Percentiles rank a stretch among this genome's conserved stretches.
Evolutionary conservation across 2,797 vertebrate genomes (phyloP).

Genomic region (Oryzias dopingdopingensis): DNA sequence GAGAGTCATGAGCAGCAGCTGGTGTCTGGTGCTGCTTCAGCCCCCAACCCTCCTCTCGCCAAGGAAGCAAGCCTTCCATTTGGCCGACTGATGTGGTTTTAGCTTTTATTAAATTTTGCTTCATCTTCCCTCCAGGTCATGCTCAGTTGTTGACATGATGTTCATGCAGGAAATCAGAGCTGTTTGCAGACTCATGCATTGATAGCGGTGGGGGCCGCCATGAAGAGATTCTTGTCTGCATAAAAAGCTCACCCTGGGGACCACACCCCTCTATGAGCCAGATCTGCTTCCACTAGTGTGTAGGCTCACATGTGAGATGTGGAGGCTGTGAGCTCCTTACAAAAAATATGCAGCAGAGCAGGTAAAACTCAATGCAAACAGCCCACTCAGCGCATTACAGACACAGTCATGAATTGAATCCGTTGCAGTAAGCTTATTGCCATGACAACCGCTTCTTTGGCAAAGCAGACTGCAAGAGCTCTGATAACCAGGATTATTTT

Average conservation of each 20-base stretch:
- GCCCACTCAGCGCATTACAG: conserved; percentile 72
- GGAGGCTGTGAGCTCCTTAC: conserved; percentile 27
- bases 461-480: conserved; percentile 52
- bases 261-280: conserved; percentile 52
- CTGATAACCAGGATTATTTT: conserved; percentile 40
- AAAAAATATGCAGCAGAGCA: conserved; percentile 39
- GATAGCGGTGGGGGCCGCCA: conserved; percentile 4
- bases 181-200: conserved; percentile 11
- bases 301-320: background rate
- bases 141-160: conserved; percentile 65
- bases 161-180: conserved; percentile 16
- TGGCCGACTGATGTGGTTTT: conserved; percentile 63
- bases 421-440: conserved; percentile 69
- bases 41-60: conserved; percentile 17
- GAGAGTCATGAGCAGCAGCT: conserved; percentile 70
- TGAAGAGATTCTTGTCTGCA: conserved; percentile 15
- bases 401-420: conserved; percentile 71
- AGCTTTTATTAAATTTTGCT: conserved; percentile 51
- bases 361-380: conserved; percentile 59
- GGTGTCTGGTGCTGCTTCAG: conserved; percentile 53
- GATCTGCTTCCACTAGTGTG: conserved; percentile 8
- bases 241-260: conserved; percentile 34
- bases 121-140: conserved; percentile 35
- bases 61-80: conserved; percentile 59
- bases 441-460: conserved; percentile 77